phyloP scores from a whole-genome alignment of 2,113 vertebrate genomes.

The Python bivittatus region DNA sequence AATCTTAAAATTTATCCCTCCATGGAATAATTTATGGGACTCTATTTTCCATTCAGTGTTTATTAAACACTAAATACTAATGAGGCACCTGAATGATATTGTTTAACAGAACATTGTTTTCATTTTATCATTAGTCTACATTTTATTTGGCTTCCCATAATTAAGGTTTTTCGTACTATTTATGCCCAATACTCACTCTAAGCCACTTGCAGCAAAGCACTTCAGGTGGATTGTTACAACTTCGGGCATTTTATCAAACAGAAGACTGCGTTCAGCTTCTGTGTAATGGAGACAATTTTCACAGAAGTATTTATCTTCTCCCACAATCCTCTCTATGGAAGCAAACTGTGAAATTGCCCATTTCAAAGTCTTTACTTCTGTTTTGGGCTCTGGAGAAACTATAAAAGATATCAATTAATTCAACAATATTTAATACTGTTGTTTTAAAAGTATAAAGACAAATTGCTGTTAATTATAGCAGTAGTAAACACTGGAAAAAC shows the following conservation, averaged over 20 bases:
- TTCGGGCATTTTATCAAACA: conserved; percentile 97
- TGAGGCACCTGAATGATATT: background rate
- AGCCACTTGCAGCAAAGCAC: conserved; percentile 93
- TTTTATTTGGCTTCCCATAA: background rate
- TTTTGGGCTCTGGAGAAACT: conserved; percentile 98
- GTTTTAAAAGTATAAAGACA: background rate
- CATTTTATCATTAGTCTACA: background rate
- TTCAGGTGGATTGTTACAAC: conserved; percentile 97
- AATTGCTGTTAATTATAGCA: background rate
- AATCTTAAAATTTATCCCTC: background rate
- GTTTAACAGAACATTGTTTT: background rate
- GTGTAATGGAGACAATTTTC: conserved; percentile 96
- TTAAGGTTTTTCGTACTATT: background rate
- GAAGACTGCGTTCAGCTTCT: conserved; percentile 93
- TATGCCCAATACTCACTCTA: conserved; percentile 82
- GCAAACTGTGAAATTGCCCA: conserved; percentile 98
- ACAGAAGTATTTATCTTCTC: conserved; percentile 98
- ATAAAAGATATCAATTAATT: background rate
- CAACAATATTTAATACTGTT: background rate
- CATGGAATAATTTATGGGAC: background rate
- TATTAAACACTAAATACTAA: background rate
- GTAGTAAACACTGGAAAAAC: background rate
- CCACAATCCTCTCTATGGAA: conserved; percentile 95
- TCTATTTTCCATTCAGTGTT: background rate
- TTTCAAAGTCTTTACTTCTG: conserved; percentile 89